Conservation (phyloP, 2,797 vertebrate genomes). For the Coluber constrictor region DNA sequence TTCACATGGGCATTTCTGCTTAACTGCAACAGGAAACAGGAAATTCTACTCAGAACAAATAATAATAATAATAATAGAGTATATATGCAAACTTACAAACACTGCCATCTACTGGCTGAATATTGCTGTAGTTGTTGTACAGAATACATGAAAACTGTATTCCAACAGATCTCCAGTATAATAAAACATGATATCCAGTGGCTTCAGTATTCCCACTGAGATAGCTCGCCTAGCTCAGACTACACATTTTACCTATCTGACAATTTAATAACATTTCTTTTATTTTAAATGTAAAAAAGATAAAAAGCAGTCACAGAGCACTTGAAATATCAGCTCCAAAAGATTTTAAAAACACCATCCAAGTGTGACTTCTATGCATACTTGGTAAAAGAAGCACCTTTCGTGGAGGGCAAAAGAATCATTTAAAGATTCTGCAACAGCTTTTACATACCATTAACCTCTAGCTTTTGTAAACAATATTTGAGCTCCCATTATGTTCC, state of each 20-base stretch:
- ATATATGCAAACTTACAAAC: not conserved
- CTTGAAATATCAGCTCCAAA: not conserved
- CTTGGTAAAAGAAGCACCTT: not conserved
- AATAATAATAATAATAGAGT: too few relatives aligned
- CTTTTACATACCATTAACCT: constrained; percentile 5
- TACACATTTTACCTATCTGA: not conserved
- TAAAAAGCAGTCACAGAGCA: not conserved
- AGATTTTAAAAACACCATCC: not conserved
- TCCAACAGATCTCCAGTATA: not conserved
- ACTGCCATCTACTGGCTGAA: not conserved
- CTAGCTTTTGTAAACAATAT: not conserved
- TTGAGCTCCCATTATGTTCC: constrained; percentile 23
- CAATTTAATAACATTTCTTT: not conserved
- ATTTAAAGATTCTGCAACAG: not conserved
- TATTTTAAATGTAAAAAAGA: not conserved
- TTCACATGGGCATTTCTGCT: not conserved
- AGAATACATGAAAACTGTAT: not conserved
- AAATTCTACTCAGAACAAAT: not conserved
- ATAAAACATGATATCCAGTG: not conserved
- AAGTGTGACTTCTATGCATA: not conserved
- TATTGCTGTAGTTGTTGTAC: not conserved
- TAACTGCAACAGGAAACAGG: not conserved
- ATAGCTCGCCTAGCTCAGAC: not conserved
- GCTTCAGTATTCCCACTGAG: not conserved
- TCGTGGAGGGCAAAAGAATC: not conserved